Evolutionary conservation across 2,113 vertebrate species (phyloP), one percentile per base, ranked within the genome.

Genomic region (Ctenomys sociabilis): DNA sequence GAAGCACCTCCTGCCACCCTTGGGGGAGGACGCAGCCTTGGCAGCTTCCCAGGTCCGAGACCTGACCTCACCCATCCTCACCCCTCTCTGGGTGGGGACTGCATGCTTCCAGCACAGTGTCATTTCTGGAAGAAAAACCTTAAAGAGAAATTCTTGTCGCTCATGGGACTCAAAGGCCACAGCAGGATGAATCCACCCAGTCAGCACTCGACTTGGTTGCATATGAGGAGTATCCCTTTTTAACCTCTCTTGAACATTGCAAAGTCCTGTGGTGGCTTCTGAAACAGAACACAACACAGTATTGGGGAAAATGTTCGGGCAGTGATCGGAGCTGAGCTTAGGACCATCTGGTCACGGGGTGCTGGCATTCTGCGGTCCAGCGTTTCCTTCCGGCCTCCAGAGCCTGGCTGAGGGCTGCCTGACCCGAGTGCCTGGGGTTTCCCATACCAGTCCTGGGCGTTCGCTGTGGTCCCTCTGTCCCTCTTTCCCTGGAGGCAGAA

Each of bases 391-490:
- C n/a, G 13, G 19, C 54, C 49, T 49, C 59, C 54, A 37, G 32
- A 37, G 2, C 75, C 17, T 2, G 11, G 45, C 30, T 0, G 0
- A 5, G 0, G 2, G 9, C n/a, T 0, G 7, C 2, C 45, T 9
- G 0, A 0, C 0, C 11, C 0, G 1, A n/a, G 28, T 1, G 11
- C 17, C 5, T 3, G 11, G 5, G 1, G 0, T 0, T 13, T 21
- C 78, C 77, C 37, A 1, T 14, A 6, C 26, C 82, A 5, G 2
- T 35, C 8, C 0, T 2, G 1, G 1, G 13, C 32, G 0, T 0
- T 54, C 28, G 28, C 77, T 5, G n/a, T n/a, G 16, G 10, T 54
- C 17, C 16, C 30, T 57, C 59, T 7, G n/a, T 4, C 35, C 61
- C 40, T 30, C 24, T 28, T n/a, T 14, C 5, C 19, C 2, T 19